phyloP scores from a whole-genome alignment of 2,797 vertebrate species.

The Mus minutoides region DNA sequence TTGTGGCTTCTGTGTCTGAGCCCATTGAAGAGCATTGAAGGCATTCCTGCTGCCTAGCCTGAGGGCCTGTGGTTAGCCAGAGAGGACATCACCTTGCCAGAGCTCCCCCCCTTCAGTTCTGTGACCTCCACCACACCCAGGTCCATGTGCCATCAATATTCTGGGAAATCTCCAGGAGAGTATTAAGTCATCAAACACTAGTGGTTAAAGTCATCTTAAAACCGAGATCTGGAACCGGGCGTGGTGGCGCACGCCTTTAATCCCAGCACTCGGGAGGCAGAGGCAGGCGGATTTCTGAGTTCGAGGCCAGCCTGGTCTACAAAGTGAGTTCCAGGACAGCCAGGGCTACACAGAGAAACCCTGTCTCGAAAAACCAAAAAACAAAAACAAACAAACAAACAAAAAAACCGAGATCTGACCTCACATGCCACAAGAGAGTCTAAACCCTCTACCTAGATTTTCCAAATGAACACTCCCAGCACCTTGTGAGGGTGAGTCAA shows the following conservation, averaged over 20 bases:
- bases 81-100: background rate
- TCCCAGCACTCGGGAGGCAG: too few relatives aligned
- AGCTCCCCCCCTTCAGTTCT: background rate
- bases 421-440: background rate
- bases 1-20: background rate
- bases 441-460: background rate
- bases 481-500: background rate
- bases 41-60: background rate
- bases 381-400: too few relatives aligned
- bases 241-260: too few relatives aligned
- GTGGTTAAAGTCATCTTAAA: background rate
- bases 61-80: background rate
- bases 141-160: background rate
- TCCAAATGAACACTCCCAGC: background rate
- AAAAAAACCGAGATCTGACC: too few relatives aligned
- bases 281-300: too few relatives aligned
- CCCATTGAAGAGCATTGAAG: background rate
- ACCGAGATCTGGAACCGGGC: background rate
- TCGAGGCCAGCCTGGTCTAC: too few relatives aligned
- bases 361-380: too few relatives aligned
- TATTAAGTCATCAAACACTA: constrained; percentile 28
- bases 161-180: background rate
- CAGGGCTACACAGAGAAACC: too few relatives aligned
- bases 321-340: too few relatives aligned
- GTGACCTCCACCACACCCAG: background rate